phyloP scores from a whole-genome alignment of 2,113 vertebrate species.

The Cyanoderma ruficeps region DNA sequence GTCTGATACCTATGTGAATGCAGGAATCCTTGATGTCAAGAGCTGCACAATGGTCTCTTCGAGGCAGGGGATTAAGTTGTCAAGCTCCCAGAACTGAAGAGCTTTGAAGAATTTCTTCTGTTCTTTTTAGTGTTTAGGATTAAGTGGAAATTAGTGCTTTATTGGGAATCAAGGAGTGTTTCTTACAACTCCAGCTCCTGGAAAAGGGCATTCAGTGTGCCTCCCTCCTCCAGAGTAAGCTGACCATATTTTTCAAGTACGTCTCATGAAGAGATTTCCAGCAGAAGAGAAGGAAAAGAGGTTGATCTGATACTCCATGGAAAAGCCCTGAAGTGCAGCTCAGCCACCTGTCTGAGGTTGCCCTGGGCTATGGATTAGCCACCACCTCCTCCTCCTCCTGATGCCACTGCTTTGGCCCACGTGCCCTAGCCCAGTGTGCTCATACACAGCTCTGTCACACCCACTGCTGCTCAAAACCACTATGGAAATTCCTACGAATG shows the following conservation, averaged over 20 bases:
- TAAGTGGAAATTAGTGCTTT: conserved; percentile 41
- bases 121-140: conserved; percentile 44
- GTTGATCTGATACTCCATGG: neutral
- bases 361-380: neutral
- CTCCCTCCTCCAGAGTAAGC: neutral
- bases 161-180: conserved; percentile 26
- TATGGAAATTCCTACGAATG: neutral
- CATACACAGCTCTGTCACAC: neutral
- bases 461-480: neutral
- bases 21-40: conserved; percentile 48
- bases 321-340: neutral
- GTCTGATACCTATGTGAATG: conserved; percentile 39
- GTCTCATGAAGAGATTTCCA: neutral
- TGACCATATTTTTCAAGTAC: neutral
- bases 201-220: neutral
- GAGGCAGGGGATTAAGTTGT: conserved; percentile 49
- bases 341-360: neutral
- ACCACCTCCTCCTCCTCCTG: neutral
- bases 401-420: neutral
- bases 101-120: conserved; percentile 50
- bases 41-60: conserved; percentile 41
- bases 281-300: neutral
- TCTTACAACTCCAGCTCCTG: conserved; percentile 9
- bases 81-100: conserved; percentile 37
- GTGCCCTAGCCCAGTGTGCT: neutral